Percentiles rank a stretch among this genome's conserved stretches.
These are phyloP conservation scores for Amiota minor DNA, from an alignment of 2,888 invertebrate species.

Conservation along the genomic window DNA sequence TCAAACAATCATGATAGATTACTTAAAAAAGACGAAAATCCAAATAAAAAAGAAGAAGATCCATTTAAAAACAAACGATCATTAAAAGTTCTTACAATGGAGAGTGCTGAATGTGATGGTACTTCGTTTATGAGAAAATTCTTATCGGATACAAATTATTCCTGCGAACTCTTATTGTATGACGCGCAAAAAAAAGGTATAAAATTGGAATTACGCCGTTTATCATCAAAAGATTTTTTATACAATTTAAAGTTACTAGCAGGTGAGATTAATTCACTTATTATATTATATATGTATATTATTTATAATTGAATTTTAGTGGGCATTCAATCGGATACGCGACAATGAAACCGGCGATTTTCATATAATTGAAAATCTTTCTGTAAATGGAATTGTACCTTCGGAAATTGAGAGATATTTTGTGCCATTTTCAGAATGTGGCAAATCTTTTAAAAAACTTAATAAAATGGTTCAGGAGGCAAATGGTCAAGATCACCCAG, in stretches of 20 bases:
- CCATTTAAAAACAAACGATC: no score
- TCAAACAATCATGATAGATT: no score
- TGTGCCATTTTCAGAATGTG: conserved; percentile 68
- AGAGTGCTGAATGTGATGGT: no score
- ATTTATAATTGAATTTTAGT: conserved; percentile 64
- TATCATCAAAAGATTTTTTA: conserved; percentile 46
- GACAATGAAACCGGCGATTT: conserved; percentile 73
- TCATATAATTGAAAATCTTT: conserved; percentile 73
- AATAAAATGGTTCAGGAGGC: conserved; percentile 48
- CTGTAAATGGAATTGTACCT: conserved; percentile 75
- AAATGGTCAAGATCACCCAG: conserved; percentile 7
- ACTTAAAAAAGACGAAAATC: no score
- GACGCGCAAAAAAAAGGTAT: no score
- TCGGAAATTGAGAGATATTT: conserved; percentile 73
- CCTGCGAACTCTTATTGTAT: no score
- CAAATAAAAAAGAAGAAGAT: no score
- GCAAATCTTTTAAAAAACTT: conserved; percentile 67
- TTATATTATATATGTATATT: no score
- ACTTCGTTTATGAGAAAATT: no score
- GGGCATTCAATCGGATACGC: conserved; percentile 76
- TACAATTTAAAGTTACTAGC: conserved; percentile 64
- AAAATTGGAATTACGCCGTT: no score
- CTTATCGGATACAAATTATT: no score
- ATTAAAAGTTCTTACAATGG: no score
- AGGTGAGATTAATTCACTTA: conserved; percentile 44